A percentile compares a stretch with the other conserved stretches of the same genome.
These are phyloP conservation scores for Illadopsis cleaveri DNA, from an alignment of 2,113 vertebrate genomes.

Conservation along the genomic window DNA sequence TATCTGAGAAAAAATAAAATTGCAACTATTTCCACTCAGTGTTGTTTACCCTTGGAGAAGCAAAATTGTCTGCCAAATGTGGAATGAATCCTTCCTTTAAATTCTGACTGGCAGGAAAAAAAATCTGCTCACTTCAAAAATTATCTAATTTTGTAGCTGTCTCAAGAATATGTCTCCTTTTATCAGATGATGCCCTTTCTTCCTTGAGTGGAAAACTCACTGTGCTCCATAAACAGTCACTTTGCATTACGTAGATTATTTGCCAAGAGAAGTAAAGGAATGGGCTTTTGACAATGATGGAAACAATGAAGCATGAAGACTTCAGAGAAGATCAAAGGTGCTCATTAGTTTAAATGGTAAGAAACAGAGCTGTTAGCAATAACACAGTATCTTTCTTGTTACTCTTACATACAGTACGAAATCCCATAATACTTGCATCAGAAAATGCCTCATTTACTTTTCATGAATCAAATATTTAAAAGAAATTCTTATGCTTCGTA, in stretches of 20 bases:
- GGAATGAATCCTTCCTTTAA: not conserved
- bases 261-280: not conserved
- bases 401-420: not conserved
- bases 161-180: not conserved
- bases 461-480: slow-evolving; percentile 38
- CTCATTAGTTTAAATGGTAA: not conserved
- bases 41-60: not conserved
- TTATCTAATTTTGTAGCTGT: not conserved
- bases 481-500: not conserved
- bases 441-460: slow-evolving; percentile 23
- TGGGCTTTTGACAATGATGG: not conserved
- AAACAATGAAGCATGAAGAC: not conserved
- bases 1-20: not conserved
- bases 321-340: not conserved
- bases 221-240: not conserved
- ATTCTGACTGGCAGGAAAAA: not conserved
- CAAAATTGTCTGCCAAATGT: not conserved
- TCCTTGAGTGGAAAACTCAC: not conserved
- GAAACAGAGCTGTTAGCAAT: not conserved
- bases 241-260: slow-evolving; percentile 33
- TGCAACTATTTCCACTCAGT: not conserved
- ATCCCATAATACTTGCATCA: not conserved
- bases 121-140: not conserved
- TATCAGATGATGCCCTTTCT: not conserved
- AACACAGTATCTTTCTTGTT: not conserved